These are phyloP conservation scores for Triplophysa siluroides DNA, from an alignment of 2,113 vertebrate genomes.

Conservation along the genomic window DNA sequence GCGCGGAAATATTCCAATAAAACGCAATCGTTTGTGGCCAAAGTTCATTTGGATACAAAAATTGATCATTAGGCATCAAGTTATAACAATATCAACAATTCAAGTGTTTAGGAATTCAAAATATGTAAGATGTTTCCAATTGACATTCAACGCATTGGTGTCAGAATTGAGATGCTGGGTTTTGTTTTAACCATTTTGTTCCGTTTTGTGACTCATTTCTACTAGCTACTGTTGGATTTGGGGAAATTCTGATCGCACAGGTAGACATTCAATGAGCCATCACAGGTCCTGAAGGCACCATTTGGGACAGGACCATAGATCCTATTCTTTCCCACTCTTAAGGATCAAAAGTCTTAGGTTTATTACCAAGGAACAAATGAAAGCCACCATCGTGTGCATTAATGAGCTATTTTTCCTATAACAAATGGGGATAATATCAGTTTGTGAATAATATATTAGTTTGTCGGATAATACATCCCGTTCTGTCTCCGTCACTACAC, in stretches of 20 bases:
- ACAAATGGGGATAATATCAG: background rate
- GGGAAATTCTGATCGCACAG: too few relatives aligned
- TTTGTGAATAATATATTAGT: background rate
- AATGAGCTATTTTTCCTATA: background rate
- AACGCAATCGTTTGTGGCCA: constrained; percentile 23
- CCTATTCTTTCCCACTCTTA: background rate
- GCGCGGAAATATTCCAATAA: constrained; percentile 40
- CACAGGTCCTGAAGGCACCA: too few relatives aligned
- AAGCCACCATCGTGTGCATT: background rate
- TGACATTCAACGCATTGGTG: background rate
- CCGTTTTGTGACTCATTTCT: too few relatives aligned
- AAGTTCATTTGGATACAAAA: constrained; percentile 14
- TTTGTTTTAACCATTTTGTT: too few relatives aligned
- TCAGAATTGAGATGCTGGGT: too few relatives aligned
- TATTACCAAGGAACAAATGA: background rate
- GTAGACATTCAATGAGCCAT: too few relatives aligned
- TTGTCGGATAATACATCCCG: background rate
- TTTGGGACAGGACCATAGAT: too few relatives aligned
- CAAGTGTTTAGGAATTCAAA: background rate
- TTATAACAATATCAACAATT: constrained; percentile 1
- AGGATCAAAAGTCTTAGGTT: background rate
- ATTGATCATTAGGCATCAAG: constrained; percentile 15
- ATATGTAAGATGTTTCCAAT: background rate
- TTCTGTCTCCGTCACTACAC: background rate
- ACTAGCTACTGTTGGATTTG: too few relatives aligned